Percentiles rank a stretch among this genome's conserved stretches.
Evolutionary conservation across 2,888 invertebrate species (phyloP).

Genomic region (Allolobophora icterica): DNA sequence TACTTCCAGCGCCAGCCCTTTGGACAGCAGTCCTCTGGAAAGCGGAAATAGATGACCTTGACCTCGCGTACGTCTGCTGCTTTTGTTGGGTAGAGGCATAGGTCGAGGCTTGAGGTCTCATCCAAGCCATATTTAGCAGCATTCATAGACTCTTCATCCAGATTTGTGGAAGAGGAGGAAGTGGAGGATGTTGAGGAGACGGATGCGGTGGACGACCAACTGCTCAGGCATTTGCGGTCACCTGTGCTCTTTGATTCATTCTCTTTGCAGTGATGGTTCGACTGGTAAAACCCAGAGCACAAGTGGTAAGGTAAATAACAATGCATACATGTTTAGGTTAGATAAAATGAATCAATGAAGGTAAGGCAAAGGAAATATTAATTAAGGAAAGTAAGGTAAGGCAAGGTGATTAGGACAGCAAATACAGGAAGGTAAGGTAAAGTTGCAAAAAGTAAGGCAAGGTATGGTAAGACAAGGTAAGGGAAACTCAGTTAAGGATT

Average conservation of each 20-base stretch:
- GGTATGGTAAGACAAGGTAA: too few species aligned
- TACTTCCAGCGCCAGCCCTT: slow-evolving; percentile 34
- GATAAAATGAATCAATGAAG: neutral
- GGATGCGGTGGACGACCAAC: slow-evolving; percentile 81
- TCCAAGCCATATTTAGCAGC: slow-evolving; percentile 33
- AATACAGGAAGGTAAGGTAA: neutral
- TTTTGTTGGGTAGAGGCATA: slow-evolving; percentile 41
- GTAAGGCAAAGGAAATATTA: neutral
- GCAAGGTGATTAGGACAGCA: neutral
- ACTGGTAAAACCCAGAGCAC: neutral
- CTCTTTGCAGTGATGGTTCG: neutral
- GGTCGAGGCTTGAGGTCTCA: slow-evolving; percentile 43
- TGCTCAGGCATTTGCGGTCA: neutral
- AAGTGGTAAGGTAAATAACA: neutral
- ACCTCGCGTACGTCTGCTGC: slow-evolving; percentile 80
- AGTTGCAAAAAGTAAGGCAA: neutral
- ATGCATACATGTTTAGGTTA: neutral
- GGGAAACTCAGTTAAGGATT: too few species aligned
- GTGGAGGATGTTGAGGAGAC: slow-evolving; percentile 42
- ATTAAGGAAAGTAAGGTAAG: neutral
- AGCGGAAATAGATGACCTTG: slow-evolving; percentile 76
- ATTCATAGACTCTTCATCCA: neutral
- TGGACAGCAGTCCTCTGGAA: slow-evolving; percentile 84
- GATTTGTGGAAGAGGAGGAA: neutral
- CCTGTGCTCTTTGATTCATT: neutral